Evolutionary conservation across 2,888 invertebrate genomes (phyloP), one percentile per base, ranked within the genome.

Genomic region (Cylloceria caligata): DNA sequence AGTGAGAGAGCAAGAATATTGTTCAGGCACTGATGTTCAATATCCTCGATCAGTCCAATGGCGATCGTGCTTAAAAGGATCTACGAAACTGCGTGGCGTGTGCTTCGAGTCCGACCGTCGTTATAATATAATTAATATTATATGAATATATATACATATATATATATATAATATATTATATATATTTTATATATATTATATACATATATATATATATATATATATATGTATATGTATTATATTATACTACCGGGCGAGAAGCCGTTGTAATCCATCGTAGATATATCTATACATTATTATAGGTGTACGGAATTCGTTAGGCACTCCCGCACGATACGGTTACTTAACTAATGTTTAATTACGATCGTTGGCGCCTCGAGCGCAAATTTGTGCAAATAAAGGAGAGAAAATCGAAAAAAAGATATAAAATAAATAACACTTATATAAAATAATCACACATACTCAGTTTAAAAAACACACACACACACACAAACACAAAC

Each of bases 61-160:
- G 62, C 77, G 80, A 75, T 86, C 86, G 75, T 86, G 86, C 84
- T 87, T 86, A 83, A 82, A 72, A 52, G 69, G 49, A 60, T 34
- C 62, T 68, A 78, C 76, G 77, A 67, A 81, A 55, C n/a, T 67
- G 57, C 71, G 16, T 45, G 42, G 65, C 64, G 52, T 75, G 74
- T 79, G 76, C 62, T 81, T 78, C 78, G 69, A 72, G 67, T 81
- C 72, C 83, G 75, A 71, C 65, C 69, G 80, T 75, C 60, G 71
- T 83, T 78, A 81, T 52, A 73, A 72, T 81, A 69, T 80, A 69
- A 74, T 79, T 80, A 49, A 73, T 67, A 65, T 78, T 57, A 67
- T 19, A 45, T 78, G 39, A 16, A 65, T 71, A 65, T 67, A 74
- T 83, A 64, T 76, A 57, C n/a, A n/a, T n/a, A n/a, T n/a, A n/a